Base-by-base conservation (phyloP, 2,113 vertebrate genomes). In the Rhombomys opimus region DNA sequence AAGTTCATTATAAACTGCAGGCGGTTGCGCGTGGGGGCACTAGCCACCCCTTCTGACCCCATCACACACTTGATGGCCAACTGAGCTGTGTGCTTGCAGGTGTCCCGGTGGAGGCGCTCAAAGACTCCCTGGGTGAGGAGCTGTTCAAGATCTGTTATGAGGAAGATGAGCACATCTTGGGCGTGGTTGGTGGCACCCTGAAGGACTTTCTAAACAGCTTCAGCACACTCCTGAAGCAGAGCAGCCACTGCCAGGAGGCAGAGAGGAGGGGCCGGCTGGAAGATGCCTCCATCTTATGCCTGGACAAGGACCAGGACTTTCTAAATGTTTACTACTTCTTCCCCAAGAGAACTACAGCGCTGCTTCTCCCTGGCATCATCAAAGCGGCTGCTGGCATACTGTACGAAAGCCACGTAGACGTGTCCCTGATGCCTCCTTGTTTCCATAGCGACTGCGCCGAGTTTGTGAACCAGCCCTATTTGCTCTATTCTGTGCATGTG, bases 171-270 rank as follows among this genome's bases (percentile, higher is more conserved):
- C 99, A 99, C 95, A 99, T 99, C 98, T 98, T 99, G 68, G 98
- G 98, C 18, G 99, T 99, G 97, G 99, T 99, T 87, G 99, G 99
- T 95, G 99, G 99, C 91, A 99, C 99, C 1, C 99, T 99, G 38
- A 99, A 99, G 35, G 99, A 99, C 98, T 99, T 99, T 97, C 98
- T 99, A 96, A 99, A 99, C 97, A 99, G 99, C 97, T 99, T 99
- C 98, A 99, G 99, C 89, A 99, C 99, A 90, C 98, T 99, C 93
- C 98, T 99, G 97, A 99, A 99, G 96, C 99, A 99, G 97, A 99
- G 99, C 97, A 77, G 98, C 96, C 98, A 98, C 97, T 97, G 93
- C 98, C 99, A 98, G 80, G 98, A 98, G 93, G 98, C 98, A 25
- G 98, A 97, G 87, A 98, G 98, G 97, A 98, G 94, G 94, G 98